phyloP scores from a whole-genome alignment of 2,113 vertebrate species.

The Neoarius graeffei region DNA sequence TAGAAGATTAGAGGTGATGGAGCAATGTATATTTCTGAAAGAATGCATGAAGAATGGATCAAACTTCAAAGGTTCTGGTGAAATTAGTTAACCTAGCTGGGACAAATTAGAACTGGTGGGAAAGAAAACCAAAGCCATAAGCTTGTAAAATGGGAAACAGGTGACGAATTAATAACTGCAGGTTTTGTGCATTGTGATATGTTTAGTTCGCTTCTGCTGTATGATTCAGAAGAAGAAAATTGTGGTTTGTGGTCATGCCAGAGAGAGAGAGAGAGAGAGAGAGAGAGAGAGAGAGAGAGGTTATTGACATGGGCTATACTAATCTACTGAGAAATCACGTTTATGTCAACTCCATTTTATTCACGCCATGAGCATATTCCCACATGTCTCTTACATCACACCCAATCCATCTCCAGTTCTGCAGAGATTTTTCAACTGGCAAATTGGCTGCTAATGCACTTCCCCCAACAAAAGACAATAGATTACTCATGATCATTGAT shows the following conservation, averaged over 20 bases:
- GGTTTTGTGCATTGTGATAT: constrained; percentile 12
- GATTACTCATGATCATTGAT: constrained; percentile 16
- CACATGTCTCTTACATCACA: constrained; percentile 44
- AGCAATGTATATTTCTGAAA: constrained; percentile 40
- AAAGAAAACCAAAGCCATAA: constrained; percentile 19
- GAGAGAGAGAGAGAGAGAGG: neutral
- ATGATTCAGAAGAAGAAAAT: constrained; percentile 9
- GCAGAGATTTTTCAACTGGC: constrained; percentile 32
- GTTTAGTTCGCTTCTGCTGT: constrained; percentile 13
- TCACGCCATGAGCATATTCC: constrained; percentile 30
- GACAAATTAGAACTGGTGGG: constrained; percentile 39
- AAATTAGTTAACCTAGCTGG: constrained; percentile 44
- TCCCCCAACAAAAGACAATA: neutral
- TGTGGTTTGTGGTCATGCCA: constrained; percentile 22
- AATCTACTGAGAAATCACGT: constrained; percentile 22
- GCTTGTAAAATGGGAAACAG: constrained; percentile 35
- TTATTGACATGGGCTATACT: neutral
- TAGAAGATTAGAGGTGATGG: constrained; percentile 36
- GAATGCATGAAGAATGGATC: constrained; percentile 30
- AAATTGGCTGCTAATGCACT: constrained; percentile 26
- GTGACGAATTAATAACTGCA: constrained; percentile 37
- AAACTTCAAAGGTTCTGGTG: constrained; percentile 34
- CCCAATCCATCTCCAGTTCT: constrained; percentile 34
- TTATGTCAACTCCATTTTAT: constrained; percentile 23
- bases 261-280: neutral